Conservation (phyloP, 1,140 invertebrate genomes). For the Melanaphis sacchari region DNA sequence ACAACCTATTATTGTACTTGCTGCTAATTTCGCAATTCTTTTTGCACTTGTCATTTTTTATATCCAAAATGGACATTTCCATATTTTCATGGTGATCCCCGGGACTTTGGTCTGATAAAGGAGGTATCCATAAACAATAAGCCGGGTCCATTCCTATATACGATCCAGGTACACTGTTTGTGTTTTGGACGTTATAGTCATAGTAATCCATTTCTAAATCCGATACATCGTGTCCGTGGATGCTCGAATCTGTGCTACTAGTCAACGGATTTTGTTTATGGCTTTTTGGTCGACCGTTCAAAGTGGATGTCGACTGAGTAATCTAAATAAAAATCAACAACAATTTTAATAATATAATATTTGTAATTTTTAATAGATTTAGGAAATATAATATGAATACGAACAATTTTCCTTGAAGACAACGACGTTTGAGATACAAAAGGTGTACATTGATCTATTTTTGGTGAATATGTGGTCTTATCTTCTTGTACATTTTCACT, state of each 20-base stretch:
- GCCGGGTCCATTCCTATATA: constrained; percentile 87
- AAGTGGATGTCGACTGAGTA: constrained; percentile 18
- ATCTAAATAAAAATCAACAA: background rate
- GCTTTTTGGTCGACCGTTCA: background rate
- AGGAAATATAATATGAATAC: background rate
- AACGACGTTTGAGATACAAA: constrained; percentile 33
- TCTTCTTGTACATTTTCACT: constrained; percentile 19
- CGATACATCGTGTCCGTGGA: constrained; percentile 68
- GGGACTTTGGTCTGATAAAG: constrained; percentile 65
- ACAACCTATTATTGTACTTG: constrained; percentile 49
- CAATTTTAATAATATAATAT: background rate
- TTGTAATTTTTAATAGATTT: background rate
- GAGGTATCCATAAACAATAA: constrained; percentile 85
- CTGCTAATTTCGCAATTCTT: constrained; percentile 59
- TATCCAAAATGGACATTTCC: constrained; percentile 59
- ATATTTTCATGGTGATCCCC: background rate
- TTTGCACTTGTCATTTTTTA: constrained; percentile 62
- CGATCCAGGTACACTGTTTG: constrained; percentile 80
- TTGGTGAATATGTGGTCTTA: background rate
- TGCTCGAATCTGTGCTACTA: constrained; percentile 76
- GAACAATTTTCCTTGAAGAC: constrained; percentile 28
- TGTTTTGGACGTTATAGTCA: constrained; percentile 83
- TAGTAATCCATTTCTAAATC: constrained; percentile 88
- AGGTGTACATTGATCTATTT: constrained; percentile 17
- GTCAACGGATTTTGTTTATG: constrained; percentile 6